A percentile compares a stretch with the other conserved stretches of the same genome.
These are phyloP conservation scores for Pelvicachromis taeniatus DNA, from an alignment of 2,113 vertebrate genomes.

Conservation along the genomic window DNA sequence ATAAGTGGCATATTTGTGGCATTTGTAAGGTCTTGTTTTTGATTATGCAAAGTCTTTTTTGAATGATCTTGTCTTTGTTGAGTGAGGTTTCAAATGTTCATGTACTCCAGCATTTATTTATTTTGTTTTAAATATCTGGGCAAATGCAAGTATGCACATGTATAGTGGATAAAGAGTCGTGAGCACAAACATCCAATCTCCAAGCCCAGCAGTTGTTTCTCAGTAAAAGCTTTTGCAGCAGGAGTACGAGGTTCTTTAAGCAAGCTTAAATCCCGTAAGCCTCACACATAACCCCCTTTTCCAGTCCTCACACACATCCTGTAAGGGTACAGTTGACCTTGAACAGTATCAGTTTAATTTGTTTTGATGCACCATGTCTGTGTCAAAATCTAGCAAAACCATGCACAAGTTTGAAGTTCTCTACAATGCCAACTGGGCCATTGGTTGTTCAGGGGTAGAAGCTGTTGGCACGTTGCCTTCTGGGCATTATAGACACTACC, in stretches of 20 bases:
- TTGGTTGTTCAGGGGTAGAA: constrained; percentile 10
- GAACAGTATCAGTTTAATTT: constrained; percentile 47
- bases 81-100: background rate
- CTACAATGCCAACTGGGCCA: constrained; percentile 23
- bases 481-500: background rate
- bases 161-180: background rate
- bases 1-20: background rate
- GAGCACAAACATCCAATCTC: background rate
- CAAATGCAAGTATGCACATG: background rate
- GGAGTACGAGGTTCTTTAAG: background rate
- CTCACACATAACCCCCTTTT: background rate
- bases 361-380: constrained; percentile 32
- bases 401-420: constrained; percentile 20
- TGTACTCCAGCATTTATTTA: background rate
- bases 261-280: background rate
- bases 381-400: constrained; percentile 34
- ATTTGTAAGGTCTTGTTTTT: background rate
- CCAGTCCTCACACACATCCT: background rate
- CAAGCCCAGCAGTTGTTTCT: background rate
- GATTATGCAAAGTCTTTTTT: background rate
- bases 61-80: background rate
- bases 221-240: background rate
- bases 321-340: constrained; percentile 35
- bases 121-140: background rate
- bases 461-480: constrained; percentile 14